Conservation (phyloP, 2,113 vertebrate genomes). For the Bos taurus region DNA sequence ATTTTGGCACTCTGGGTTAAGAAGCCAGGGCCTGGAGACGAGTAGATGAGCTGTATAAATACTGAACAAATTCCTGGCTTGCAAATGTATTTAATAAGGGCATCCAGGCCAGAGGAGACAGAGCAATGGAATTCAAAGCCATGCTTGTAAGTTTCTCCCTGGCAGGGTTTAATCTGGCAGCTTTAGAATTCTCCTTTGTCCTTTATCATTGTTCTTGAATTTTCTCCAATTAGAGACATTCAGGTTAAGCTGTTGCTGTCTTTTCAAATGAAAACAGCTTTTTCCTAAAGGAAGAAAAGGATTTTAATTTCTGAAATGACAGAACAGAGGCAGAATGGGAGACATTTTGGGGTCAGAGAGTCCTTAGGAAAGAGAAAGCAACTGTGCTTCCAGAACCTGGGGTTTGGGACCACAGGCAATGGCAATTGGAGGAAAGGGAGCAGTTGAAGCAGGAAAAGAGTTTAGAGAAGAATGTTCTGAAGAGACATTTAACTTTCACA, state of each 20-base stretch:
- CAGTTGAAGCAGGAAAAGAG: neutral
- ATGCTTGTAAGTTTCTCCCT: neutral
- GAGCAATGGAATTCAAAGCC: neutral
- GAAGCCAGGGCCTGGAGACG: neutral
- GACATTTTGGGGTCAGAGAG: neutral
- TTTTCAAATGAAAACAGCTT: neutral
- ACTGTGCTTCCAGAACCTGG: neutral
- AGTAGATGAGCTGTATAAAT: neutral
- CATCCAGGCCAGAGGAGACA: neutral
- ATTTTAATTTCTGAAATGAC: neutral
- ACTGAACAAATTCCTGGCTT: neutral
- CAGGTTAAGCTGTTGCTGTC: neutral
- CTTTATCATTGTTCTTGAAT: slow-evolving; percentile 13
- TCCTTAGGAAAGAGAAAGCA: neutral
- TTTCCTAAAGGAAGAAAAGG: neutral
- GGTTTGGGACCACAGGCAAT: neutral
- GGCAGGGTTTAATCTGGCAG: neutral
- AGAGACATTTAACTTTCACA: neutral
- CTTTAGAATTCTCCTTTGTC: neutral
- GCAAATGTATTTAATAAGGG: neutral
- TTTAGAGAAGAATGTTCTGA: neutral
- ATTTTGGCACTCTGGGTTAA: neutral
- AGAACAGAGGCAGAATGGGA: neutral
- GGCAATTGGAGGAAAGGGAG: neutral
- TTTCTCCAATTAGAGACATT: neutral